Conservation (phyloP, 2,888 invertebrate genomes). For the Gymnocheta viridis region DNA sequence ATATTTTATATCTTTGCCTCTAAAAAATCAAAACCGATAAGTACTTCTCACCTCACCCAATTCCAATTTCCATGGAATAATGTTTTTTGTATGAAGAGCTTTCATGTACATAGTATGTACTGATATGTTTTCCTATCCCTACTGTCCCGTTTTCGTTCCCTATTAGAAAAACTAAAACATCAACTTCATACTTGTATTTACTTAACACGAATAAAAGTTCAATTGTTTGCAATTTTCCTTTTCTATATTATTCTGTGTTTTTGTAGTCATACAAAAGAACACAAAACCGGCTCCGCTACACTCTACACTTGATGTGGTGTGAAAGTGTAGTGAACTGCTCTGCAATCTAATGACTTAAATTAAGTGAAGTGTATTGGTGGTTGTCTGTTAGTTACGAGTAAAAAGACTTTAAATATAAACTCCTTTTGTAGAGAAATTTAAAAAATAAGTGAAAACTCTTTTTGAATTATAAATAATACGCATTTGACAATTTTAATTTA, state of each 20-base stretch:
- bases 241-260: not conserved
- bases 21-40: not conserved
- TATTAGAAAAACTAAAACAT: constrained; percentile 16
- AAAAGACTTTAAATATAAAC: not conserved
- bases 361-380: not conserved
- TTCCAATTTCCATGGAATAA: not conserved
- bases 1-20: not conserved
- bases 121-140: not conserved
- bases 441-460: constrained; percentile 15
- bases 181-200: constrained; percentile 34
- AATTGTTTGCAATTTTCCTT: constrained; percentile 32
- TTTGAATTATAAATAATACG: constrained; percentile 18
- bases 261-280: not conserved
- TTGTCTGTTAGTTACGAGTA: constrained; percentile 2
- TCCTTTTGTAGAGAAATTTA: constrained; percentile 5
- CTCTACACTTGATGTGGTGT: not conserved
- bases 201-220: constrained; percentile 48
- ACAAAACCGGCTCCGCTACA: constrained; percentile 30
- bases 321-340: constrained; percentile 26
- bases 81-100: constrained; percentile 21
- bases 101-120: constrained; percentile 5
- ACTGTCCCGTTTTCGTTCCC: not conserved
- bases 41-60: not conserved
- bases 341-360: not conserved
- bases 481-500: constrained; percentile 27